Evolutionary conservation across 2,797 vertebrate species (phyloP).

Genomic region (Manis pentadactyla): DNA sequence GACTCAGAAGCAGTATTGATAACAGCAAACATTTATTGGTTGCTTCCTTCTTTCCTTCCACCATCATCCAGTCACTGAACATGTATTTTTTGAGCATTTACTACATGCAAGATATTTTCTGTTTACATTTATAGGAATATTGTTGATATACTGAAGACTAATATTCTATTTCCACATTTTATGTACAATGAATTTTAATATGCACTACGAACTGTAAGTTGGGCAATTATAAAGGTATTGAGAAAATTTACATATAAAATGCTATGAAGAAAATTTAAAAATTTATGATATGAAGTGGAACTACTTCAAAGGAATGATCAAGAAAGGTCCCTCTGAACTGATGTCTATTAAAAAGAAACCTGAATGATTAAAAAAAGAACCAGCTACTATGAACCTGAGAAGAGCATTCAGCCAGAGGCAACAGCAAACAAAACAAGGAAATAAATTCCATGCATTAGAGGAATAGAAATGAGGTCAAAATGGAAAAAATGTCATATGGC

Average conservation of each 20-base stretch:
- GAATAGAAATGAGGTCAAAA: not conserved
- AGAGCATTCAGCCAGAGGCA: not conserved
- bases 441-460: not conserved
- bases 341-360: not conserved
- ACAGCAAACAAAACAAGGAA: not conserved
- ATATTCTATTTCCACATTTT: conserved; percentile 29
- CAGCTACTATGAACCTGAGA: not conserved
- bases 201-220: not conserved
- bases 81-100: not conserved
- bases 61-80: not conserved
- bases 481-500: not conserved
- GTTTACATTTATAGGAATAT: not conserved
- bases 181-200: conserved; percentile 30
- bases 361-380: not conserved
- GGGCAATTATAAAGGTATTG: not conserved
- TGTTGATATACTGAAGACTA: not conserved
- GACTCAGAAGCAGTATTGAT: not conserved
- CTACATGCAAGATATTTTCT: not conserved
- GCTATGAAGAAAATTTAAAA: conserved; percentile 14
- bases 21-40: not conserved
- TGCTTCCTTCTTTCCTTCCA: not conserved
- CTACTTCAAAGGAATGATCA: not conserved
- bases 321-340: not conserved
- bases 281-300: not conserved
- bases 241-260: not conserved